Base-by-base conservation (phyloP, 2,888 invertebrate species). In the Troilus luridus region DNA sequence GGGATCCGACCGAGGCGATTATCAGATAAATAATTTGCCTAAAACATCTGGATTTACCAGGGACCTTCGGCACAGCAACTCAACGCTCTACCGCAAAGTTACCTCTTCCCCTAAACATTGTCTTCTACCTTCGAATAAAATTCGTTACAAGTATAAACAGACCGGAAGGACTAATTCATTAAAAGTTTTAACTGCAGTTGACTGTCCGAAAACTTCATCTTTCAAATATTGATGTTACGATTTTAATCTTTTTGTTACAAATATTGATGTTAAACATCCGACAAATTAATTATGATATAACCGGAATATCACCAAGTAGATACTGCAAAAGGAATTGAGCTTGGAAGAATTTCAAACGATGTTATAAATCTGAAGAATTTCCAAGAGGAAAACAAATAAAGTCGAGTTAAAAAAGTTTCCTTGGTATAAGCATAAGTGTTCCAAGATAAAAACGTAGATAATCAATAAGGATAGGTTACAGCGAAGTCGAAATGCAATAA, bases 311-410 rank as follows among this genome's bases (percentile, higher is more conserved):
- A 77, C 27, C 67, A 67, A 67, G 64, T 77, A 8, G 27, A 41
- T 77, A 77, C 27, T 77, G 0, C 7, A 41, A 41, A 41, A 77
- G 9, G 72, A 77, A 17, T 12, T 77, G 24, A 17, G 8, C 6
- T 27, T 27, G 19, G 14, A 17, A 6, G 27, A 27, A 72, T 0
- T 27, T 72, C 27, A 72, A 10, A 72, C 7, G 72, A 77, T 17
- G 72, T 17, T 17, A 77, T 77, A 77, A 77, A 77, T 41, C 72
- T 41, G 19, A 41, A 8, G 12, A 77, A 41, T 41, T 77, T 41
- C 41, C 17, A 77, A 17, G 41, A 77, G 19, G 72, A 41, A 77
- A 77, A 77, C 72, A 77, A 77, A 77, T 77, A 77, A 77, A 77
- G 72, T 27, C 27, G 41, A 67, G 67, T 77, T 41, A 8, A 27